phyloP scores from a whole-genome alignment of 2,888 invertebrate genomes.

The Drosophila leonis region DNA sequence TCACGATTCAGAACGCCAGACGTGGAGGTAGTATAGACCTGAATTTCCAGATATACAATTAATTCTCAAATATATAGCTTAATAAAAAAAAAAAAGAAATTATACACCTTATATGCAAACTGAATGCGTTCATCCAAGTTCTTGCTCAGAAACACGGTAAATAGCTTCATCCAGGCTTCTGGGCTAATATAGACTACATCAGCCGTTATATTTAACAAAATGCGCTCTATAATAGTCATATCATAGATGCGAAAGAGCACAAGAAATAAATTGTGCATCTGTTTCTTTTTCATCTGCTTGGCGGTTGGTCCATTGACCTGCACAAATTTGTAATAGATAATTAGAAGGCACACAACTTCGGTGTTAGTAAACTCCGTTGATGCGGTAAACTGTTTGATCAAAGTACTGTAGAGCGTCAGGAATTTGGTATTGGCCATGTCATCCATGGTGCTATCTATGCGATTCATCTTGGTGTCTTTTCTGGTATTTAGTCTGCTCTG shows the following conservation, averaged over 20 bases:
- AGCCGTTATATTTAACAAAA: slow-evolving; percentile 87
- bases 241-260: slow-evolving; percentile 90
- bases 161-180: slow-evolving; percentile 89
- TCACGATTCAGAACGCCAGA: slow-evolving; percentile 90
- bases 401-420: slow-evolving; percentile 87
- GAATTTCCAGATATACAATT: not conserved
- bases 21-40: slow-evolving; percentile 88
- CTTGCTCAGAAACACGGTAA: slow-evolving; percentile 90
- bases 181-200: slow-evolving; percentile 85
- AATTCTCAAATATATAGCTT: not conserved
- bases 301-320: slow-evolving; percentile 85
- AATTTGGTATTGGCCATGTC: slow-evolving; percentile 89
- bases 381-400: slow-evolving; percentile 86
- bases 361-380: slow-evolving; percentile 86
- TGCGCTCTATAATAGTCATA: slow-evolving; percentile 88
- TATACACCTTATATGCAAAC: slow-evolving; percentile 88
- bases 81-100: not conserved
- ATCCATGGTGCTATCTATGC: slow-evolving; percentile 88
- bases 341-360: slow-evolving; percentile 87
- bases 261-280: slow-evolving; percentile 88
- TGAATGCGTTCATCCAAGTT: slow-evolving; percentile 89
- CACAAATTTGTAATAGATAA: slow-evolving; percentile 86
- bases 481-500: not conserved
- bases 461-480: slow-evolving; percentile 69
- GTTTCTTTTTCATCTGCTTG: slow-evolving; percentile 86